Evolutionary conservation across 2,113 vertebrate species (phyloP).

Genomic region (Hippocampus guttulatus): DNA sequence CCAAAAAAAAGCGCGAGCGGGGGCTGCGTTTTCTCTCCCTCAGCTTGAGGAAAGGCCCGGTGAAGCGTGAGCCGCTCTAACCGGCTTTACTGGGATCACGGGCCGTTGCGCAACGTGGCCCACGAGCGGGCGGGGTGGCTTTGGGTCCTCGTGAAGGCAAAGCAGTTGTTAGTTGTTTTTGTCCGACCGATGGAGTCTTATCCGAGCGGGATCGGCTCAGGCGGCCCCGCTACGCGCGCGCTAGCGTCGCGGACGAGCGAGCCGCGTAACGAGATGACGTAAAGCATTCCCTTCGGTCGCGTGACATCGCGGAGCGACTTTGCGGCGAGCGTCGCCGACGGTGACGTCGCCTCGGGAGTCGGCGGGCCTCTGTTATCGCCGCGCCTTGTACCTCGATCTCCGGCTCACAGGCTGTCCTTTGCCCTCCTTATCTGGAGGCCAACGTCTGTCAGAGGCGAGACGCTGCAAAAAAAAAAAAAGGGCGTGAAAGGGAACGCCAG

Average conservation of each 20-base stretch:
- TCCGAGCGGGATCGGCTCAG: slow-evolving; percentile 23
- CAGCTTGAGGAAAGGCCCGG: slow-evolving; percentile 24
- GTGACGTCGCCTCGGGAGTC: slow-evolving; percentile 29
- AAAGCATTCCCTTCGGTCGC: slow-evolving; percentile 5
- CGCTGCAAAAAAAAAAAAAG: not conserved
- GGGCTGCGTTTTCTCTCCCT: slow-evolving; percentile 14
- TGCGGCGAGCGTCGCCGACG: slow-evolving; percentile 4
- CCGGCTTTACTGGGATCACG: slow-evolving; percentile 48
- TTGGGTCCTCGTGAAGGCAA: slow-evolving; percentile 1
- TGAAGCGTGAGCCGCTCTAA: slow-evolving; percentile 42
- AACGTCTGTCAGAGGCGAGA: slow-evolving; percentile 3
- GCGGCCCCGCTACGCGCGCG: too few relatives aligned
- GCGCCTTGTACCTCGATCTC: slow-evolving; percentile 31
- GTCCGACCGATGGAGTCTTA: slow-evolving; percentile 37
- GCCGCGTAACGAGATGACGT: not conserved
- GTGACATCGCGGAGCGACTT: slow-evolving; percentile 3
- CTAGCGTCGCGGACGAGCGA: not conserved
- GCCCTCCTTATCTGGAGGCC: slow-evolving; percentile 41
- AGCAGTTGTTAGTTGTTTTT: slow-evolving; percentile 2
- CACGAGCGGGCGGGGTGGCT: slow-evolving; percentile 10
- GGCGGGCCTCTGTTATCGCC: slow-evolving; percentile 36
- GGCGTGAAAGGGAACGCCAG: not conserved
- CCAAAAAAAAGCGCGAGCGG: not conserved
- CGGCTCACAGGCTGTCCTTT: slow-evolving; percentile 42
- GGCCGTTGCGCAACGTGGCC: slow-evolving; percentile 35